These are phyloP conservation scores for Encarsia formosa DNA, from an alignment of 2,888 invertebrate genomes.

Conservation along the genomic window DNA sequence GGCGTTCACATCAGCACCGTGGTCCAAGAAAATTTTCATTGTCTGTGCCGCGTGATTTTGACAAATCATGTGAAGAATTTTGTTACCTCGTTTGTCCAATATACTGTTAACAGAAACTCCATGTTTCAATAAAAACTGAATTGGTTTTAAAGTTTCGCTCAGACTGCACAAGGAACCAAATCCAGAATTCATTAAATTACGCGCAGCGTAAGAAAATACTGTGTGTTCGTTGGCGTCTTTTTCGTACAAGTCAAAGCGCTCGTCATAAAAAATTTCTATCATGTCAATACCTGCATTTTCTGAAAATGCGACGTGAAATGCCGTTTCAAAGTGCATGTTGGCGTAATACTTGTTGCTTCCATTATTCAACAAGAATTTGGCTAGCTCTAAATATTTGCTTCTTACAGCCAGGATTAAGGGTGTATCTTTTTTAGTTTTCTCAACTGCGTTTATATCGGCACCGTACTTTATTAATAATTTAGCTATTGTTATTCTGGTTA, in stretches of 20 bases:
- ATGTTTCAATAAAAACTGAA: conserved; percentile 10
- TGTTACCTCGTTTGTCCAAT: conserved; percentile 2
- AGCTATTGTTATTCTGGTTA: conserved; percentile 6
- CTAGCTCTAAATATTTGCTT: conserved; percentile 2
- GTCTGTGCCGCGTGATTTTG: conserved; percentile 11
- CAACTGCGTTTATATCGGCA: conserved; percentile 10
- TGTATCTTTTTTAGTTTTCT: not conserved
- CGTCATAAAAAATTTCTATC: conserved; percentile 9
- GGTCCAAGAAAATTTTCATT: conserved; percentile 8
- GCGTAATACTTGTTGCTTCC: conserved; percentile 4
- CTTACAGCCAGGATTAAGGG: conserved; percentile 12
- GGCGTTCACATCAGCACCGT: conserved; percentile 11
- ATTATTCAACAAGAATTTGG: conserved; percentile 2
- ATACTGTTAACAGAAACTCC: conserved; percentile 7
- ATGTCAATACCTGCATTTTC: conserved; percentile 6
- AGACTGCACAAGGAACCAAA: not conserved
- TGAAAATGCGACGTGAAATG: conserved; percentile 13
- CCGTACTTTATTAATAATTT: conserved; percentile 8
- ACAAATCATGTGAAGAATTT: conserved; percentile 16
- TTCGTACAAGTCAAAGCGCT: conserved; percentile 2
- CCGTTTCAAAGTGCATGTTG: conserved; percentile 7
- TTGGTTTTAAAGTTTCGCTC: conserved; percentile 1
- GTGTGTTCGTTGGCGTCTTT: conserved; percentile 1
- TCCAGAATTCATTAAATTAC: conserved; percentile 8
- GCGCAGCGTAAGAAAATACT: conserved; percentile 7